Evolutionary conservation across 2,888 invertebrate genomes (phyloP).

Genomic region (Erannis defoliaria): DNA sequence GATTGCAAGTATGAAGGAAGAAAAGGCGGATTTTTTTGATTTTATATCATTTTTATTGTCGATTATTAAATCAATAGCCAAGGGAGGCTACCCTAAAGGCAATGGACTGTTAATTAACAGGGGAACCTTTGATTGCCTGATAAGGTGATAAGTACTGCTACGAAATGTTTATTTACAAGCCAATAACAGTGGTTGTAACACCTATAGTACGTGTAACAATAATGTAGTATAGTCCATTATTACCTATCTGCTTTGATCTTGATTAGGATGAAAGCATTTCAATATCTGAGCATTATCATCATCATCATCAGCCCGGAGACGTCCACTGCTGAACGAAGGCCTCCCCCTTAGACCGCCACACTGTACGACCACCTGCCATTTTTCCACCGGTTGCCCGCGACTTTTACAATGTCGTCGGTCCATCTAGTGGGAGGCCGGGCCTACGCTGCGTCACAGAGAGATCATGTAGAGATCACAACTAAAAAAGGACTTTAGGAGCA

Average conservation of each 20-base stretch:
- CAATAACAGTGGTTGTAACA: background rate
- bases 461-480: too few relatives aligned
- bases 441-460: too few relatives aligned
- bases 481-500: too few relatives aligned
- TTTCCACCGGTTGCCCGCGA: too few relatives aligned
- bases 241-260: background rate
- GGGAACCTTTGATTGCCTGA: background rate
- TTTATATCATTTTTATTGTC: slow-evolving; percentile 42
- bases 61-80: slow-evolving; percentile 30
- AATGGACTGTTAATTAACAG: slow-evolving; percentile 4
- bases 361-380: too few relatives aligned
- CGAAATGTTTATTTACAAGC: background rate
- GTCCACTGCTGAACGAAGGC: too few relatives aligned
- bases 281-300: too few relatives aligned
- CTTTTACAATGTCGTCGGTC: too few relatives aligned
- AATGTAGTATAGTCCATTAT: background rate
- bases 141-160: too few relatives aligned
- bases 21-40: slow-evolving; percentile 77
- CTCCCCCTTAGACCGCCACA: too few relatives aligned
- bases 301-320: too few relatives aligned
- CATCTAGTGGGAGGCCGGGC: too few relatives aligned
- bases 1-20: slow-evolving; percentile 77
- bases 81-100: slow-evolving; percentile 10
- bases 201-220: background rate
- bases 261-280: slow-evolving; percentile 1